Evolutionary conservation across 2,888 invertebrate species (phyloP).

Genomic region (Stratiomys singularior): DNA sequence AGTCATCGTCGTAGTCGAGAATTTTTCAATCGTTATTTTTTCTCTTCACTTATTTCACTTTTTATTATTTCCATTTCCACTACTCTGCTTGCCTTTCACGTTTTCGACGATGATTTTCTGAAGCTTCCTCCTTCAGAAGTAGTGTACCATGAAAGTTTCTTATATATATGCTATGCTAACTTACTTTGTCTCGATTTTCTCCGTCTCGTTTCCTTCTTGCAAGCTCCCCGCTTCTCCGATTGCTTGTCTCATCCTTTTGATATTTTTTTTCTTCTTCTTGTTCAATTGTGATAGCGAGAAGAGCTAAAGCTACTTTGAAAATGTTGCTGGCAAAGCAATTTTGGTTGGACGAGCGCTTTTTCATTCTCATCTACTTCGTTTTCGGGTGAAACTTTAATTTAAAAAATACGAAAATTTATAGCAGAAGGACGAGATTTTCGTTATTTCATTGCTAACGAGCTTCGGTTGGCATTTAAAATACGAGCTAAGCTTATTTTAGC

Average conservation of each 20-base stretch:
- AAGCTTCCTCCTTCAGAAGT: background rate
- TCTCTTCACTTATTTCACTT: background rate
- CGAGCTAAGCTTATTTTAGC: conserved; percentile 33
- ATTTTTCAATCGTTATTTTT: conserved; percentile 29
- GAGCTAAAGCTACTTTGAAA: background rate
- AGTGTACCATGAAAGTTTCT: background rate
- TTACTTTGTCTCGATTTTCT: too few species aligned
- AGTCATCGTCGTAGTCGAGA: conserved; percentile 1
- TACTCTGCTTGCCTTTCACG: background rate
- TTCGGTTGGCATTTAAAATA: conserved; percentile 30
- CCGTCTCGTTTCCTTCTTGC: background rate
- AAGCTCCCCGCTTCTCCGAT: background rate
- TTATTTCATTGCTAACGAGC: conserved; percentile 37
- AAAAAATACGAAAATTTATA: conserved; percentile 31
- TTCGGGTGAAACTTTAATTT: conserved; percentile 18
- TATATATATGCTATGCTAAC: background rate
- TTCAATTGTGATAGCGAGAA: background rate
- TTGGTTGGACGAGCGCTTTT: background rate
- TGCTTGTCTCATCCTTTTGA: background rate
- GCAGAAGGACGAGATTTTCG: conserved; percentile 34
- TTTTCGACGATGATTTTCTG: background rate
- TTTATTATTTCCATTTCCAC: conserved; percentile 28
- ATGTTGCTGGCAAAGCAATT: conserved; percentile 16
- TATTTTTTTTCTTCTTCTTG: background rate
- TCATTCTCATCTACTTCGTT: background rate